A percentile compares a stretch with the other conserved stretches of the same genome.
Evolutionary conservation across 2,888 invertebrate genomes (phyloP).

Genomic region (Parnassius mnemosyne): DNA sequence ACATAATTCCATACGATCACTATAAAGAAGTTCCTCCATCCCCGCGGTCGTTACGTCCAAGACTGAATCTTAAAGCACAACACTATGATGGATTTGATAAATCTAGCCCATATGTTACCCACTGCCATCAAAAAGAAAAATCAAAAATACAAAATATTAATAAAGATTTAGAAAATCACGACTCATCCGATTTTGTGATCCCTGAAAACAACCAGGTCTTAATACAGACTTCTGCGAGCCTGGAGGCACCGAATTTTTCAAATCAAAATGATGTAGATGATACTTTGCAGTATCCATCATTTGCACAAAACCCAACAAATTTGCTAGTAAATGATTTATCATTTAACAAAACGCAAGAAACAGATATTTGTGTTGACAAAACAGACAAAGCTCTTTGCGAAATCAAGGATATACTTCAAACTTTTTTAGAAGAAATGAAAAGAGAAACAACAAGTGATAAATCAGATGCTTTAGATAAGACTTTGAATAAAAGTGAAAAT

Average conservation of each 20-base stretch:
- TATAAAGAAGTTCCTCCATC: conserved; percentile 68
- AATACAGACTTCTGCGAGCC: conserved; percentile 7
- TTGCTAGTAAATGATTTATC: conserved; percentile 38
- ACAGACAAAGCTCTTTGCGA: conserved; percentile 67
- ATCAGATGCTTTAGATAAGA: conserved; percentile 36
- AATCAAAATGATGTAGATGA: conserved; percentile 37
- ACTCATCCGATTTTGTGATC: conserved; percentile 8
- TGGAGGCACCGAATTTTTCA: conserved; percentile 30
- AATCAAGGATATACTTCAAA: conserved; percentile 69
- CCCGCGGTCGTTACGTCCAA: conserved; percentile 60
- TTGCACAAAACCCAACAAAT: conserved; percentile 39
- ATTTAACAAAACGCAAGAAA: conserved; percentile 52
- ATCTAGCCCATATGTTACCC: conserved; percentile 25
- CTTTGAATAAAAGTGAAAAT: not conserved
- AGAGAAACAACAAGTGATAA: conserved; percentile 55
- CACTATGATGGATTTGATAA: conserved; percentile 51
- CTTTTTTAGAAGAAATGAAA: conserved; percentile 65
- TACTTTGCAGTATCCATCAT: conserved; percentile 40
- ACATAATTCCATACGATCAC: conserved; percentile 41
- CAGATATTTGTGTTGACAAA: conserved; percentile 47
- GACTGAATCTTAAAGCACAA: conserved; percentile 61
- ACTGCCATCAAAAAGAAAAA: conserved; percentile 1
- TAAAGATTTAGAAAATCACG: conserved; percentile 25
- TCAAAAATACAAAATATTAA: conserved; percentile 23
- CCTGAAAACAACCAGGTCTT: conserved; percentile 15